phyloP scores from a whole-genome alignment of 2,113 vertebrate species.

The Lethenteron camtschaticum region DNA sequence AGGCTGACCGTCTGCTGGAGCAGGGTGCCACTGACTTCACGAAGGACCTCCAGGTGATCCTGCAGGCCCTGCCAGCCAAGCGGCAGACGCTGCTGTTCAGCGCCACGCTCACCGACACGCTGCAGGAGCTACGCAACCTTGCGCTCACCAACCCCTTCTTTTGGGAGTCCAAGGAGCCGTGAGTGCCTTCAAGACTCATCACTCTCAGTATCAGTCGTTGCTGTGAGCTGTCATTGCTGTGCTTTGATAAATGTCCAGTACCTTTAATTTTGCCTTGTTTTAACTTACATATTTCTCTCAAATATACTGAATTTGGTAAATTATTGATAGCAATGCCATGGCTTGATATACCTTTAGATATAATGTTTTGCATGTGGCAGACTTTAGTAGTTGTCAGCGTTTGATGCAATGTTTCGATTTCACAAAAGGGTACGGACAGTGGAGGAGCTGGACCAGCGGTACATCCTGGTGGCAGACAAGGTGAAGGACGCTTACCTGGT shows the following conservation, averaged over 20 bases:
- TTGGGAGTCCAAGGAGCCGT: conserved; percentile 40
- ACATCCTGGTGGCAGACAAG: conserved; percentile 60
- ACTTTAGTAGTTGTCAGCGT: no score
- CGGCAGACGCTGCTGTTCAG: conserved; percentile 77
- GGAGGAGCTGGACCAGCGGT: conserved; percentile 59
- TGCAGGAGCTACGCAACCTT: conserved; percentile 42
- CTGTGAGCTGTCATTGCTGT: no score
- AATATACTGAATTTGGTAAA: no score
- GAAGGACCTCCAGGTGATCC: conserved; percentile 53
- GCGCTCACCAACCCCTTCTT: conserved; percentile 68
- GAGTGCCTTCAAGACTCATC: no score
- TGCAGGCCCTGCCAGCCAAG: conserved; percentile 26
- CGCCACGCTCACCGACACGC: conserved; percentile 58
- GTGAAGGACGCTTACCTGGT: conserved; percentile 75
- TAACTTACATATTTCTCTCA: no score
- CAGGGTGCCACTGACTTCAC: conserved; percentile 74
- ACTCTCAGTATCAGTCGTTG: no score
- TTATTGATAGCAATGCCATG: no score
- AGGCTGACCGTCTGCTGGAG: conserved; percentile 66
- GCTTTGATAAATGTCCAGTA: no score
- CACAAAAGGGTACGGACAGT: conserved; percentile 45
- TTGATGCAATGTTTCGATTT: no score
- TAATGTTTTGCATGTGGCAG: no score
- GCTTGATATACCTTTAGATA: no score
- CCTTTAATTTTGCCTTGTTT: no score